Conservation (phyloP, 2,113 vertebrate species). For the Agapornis roseicollis region DNA sequence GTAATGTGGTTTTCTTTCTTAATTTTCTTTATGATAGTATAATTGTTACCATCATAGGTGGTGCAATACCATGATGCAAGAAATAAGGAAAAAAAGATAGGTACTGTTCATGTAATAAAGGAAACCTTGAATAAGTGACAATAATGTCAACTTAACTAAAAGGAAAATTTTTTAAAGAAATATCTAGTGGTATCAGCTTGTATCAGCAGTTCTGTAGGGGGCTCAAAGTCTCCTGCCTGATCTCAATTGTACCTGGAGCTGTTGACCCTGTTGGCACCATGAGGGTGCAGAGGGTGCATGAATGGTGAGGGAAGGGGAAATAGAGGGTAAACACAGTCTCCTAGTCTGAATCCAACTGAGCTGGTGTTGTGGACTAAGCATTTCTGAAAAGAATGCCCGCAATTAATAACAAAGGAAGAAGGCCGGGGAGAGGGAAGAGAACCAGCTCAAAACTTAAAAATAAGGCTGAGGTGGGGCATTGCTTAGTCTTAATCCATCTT, state of each 20-base stretch:
- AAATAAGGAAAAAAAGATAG: not conserved
- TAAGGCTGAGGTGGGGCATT: not conserved
- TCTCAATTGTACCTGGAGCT: not conserved
- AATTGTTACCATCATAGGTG: not conserved
- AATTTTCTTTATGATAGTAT: not conserved
- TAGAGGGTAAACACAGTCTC: not conserved
- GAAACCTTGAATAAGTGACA: not conserved
- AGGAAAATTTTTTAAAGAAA: not conserved
- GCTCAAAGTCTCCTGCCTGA: not conserved
- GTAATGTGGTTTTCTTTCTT: not conserved
- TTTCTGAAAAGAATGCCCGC: not conserved
- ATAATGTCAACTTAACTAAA: not conserved
- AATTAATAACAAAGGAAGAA: not conserved
- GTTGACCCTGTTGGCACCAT: not conserved
- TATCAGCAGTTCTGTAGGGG: not conserved
- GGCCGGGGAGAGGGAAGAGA: not conserved
- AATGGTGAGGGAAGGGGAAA: not conserved
- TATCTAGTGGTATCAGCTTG: not conserved
- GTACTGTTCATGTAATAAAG: not conserved
- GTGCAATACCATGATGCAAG: not conserved
- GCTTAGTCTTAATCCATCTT: not conserved
- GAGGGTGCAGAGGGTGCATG: fast-evolving
- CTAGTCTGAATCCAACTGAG: not conserved
- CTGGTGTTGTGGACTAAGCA: not conserved
- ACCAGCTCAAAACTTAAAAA: not conserved